Evolutionary conservation across 2,797 vertebrate genomes (phyloP).

Genomic region (Pseudopleuronectes americanus): DNA sequence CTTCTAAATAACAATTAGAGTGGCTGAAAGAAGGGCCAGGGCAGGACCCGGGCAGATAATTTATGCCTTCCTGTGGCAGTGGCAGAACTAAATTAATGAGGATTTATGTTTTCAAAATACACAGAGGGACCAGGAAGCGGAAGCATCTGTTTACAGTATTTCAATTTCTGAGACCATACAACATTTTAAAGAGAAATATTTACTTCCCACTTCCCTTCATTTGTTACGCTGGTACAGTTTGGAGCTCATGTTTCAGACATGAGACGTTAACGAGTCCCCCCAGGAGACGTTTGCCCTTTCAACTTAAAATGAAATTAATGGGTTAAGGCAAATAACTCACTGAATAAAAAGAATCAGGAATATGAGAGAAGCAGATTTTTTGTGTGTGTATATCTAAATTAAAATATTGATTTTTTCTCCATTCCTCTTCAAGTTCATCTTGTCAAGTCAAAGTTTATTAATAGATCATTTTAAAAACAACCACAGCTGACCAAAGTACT

Average conservation of each 20-base stretch:
- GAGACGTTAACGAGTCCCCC: neutral
- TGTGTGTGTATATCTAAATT: too few relatives aligned
- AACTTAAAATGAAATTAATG: neutral
- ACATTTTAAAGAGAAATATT: too few relatives aligned
- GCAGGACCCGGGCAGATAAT: conserved; percentile 52
- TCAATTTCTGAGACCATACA: too few relatives aligned
- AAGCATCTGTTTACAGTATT: conserved; percentile 53
- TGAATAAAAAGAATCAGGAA: neutral
- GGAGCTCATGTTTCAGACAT: conserved; percentile 1
- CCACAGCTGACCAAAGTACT: too few relatives aligned
- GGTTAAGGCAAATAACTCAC: neutral
- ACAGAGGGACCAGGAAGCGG: conserved; percentile 36
- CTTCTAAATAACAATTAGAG: conserved; percentile 77
- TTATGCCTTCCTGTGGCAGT: conserved; percentile 55
- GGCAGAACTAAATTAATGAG: conserved; percentile 60
- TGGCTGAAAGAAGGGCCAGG: conserved; percentile 57
- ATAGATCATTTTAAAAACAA: too few relatives aligned
- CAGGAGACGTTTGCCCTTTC: too few relatives aligned
- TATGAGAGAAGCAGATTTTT: too few relatives aligned
- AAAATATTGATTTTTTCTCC: too few relatives aligned
- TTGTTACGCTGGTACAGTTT: too few relatives aligned
- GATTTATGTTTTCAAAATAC: conserved; percentile 60
- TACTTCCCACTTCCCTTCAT: too few relatives aligned
- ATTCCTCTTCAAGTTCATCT: too few relatives aligned
- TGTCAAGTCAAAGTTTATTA: too few relatives aligned